Base-by-base conservation (phyloP, 2,113 vertebrate species). In the Semicossyphus pulcher region DNA sequence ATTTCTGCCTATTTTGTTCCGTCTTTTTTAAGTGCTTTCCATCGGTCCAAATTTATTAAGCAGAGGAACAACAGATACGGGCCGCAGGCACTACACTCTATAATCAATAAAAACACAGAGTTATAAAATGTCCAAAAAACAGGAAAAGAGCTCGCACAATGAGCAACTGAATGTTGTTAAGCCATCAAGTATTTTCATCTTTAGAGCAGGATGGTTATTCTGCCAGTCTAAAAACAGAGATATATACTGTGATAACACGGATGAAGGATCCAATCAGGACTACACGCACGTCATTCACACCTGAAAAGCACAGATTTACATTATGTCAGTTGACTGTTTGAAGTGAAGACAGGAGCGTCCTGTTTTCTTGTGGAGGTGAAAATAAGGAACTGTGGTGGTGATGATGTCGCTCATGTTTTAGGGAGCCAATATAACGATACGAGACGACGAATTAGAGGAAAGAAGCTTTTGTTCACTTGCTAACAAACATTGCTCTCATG, bases 71-170 rank as follows among this genome's bases (percentile, higher is more conserved):
- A 44, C 34, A 76, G 28, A 59, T 20, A 49, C 26, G 41, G n/a
- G 41, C 79, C 67, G 34, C 34, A 62, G 73, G 67, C 73, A 39
- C 28, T 45, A 41, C 26, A 41, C 15, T 45, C 64, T 45, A 63
- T 58, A 58, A 68, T 62, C 76, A 62, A 67, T n/a, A 80, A 70
- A 65, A 72, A 47, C 10, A 51, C 39, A 10, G 25, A 58, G 36
- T 28, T 15, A 69, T 16, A 58, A 63, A 71, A 51, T 52, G 63
- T 52, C 37, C 28, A 20, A 47, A 73, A 31, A 39, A 39, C 37
- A 61, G 28, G 16, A 58, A 44, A 36, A 25, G 7, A 69, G 31
- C 10, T 21, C 0, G 10, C 3, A 20, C 47, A 39, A 10, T 10
- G 36, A 28, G n/a, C 20, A 44, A 52, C 9, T 23, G 15, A n/a